Conservation (phyloP, 2,888 invertebrate species). For the Microchrysa polita region DNA sequence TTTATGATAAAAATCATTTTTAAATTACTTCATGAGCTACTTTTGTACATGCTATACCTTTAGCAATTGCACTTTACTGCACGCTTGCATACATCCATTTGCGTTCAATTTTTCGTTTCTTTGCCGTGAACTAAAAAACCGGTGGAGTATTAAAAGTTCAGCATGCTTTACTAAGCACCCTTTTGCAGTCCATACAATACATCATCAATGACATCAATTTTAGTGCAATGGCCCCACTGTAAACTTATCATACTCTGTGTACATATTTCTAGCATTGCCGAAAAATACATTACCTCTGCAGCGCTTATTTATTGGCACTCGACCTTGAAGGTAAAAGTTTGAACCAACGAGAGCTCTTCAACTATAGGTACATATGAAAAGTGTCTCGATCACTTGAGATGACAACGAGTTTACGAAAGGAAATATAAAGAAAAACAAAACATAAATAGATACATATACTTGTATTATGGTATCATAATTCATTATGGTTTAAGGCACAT, state of each 20-base stretch:
- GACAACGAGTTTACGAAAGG: too few species aligned
- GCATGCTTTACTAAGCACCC: slow-evolving; percentile 28
- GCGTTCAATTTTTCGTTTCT: background rate
- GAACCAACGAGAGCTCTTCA: background rate
- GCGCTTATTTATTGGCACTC: background rate
- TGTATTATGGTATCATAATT: too few species aligned
- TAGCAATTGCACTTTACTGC: background rate
- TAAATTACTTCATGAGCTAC: background rate
- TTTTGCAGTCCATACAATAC: background rate
- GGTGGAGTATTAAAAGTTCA: slow-evolving; percentile 15
- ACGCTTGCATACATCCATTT: background rate
- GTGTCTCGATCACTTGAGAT: too few species aligned
- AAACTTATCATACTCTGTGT: background rate
- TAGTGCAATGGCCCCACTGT: slow-evolving; percentile 11
- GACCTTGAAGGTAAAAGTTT: slow-evolving; percentile 38
- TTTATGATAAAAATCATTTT: too few species aligned
- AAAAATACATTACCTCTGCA: slow-evolving; percentile 1
- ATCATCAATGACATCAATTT: background rate
- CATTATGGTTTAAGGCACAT: too few species aligned
- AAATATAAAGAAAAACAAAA: too few species aligned
- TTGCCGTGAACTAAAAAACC: slow-evolving; percentile 42
- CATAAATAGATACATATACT: too few species aligned
- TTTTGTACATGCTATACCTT: background rate
- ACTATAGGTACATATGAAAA: too few species aligned
- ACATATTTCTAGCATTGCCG: background rate